Base-by-base conservation (phyloP, 1,140 invertebrate genomes). In the Bombus vancouverensis region DNA sequence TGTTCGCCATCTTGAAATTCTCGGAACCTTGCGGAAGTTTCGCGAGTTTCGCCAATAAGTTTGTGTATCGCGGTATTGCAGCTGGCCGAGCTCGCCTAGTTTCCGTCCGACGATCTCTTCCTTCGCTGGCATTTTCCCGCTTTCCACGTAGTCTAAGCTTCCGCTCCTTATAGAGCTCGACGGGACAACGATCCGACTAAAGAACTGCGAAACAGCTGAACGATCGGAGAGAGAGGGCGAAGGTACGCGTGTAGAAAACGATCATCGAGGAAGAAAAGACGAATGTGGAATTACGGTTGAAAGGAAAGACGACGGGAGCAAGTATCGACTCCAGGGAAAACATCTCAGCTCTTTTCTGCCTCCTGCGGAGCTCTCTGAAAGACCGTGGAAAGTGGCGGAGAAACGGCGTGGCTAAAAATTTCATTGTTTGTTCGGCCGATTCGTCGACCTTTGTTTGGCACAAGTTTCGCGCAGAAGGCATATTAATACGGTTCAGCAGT, bases 11-110 rank as follows among this genome's bases (percentile, higher is more conserved):
- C 92, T 90, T 89, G 91, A 77, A 90, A 93, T 92, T 92, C 87
- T 90, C 78, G 75, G 89, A 88, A 83, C 82, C 80, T 87, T 70
- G 74, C 79, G 66, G 71, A 92, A 93, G 89, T 92, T 92, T 82
- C 81, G 42, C 83, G 88, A 90, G 89, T 88, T 92, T 90, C 86
- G 39, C 88, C 86, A 90, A 90, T 92, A 93, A 93, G 92, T 92
- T 93, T 93, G 91, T 88, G 87, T 92, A 92, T 93, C 92, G 88
- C 91, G 89, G 91, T 91, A 92, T 92, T 92, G 89, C 91, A 93
- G 92, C 91, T 92, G 91, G 85, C 88, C 89, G 83, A 82, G 78
- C 80, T 90, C 82, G 85, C 86, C 79, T 73, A 87, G 86, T 91
- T 91, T 89, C 86, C 90, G 81, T 84, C 86, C 90, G 57, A 76